Base-by-base conservation (phyloP, 2,113 vertebrate genomes). In the Callopanchax toddi region DNA sequence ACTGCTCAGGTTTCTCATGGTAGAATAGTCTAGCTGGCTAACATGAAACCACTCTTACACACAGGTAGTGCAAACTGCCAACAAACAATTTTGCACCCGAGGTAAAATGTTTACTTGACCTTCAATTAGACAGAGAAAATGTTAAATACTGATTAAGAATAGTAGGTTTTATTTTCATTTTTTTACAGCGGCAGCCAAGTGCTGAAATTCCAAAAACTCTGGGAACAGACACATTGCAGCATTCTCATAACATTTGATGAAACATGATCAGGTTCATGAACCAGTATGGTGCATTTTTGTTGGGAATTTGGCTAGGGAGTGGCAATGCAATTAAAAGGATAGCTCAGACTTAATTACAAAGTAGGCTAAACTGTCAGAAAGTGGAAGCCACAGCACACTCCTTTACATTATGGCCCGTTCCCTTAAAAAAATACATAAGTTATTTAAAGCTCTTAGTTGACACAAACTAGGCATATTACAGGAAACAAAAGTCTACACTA, bases 171-270 rank as follows among this genome's bases (percentile, higher is more conserved):
- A 25, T 46, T 11, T 4, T 71, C 48, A 18, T 46, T 65, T 60
- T n/a, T 67, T 61, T 76, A 69, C 42, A 61, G 32, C 60, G 78
- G 72, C 50, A 71, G 26, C 59, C 58, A 58, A 76, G 51, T 71
- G 54, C 60, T 83, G 62, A 73, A 76, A 91, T 90, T 87, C 77
- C 84, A 69, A 60, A 78, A 78, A 57, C 61, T 81, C 82, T 91
- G 90, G 90, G 89, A 92, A 91, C 80, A 79, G 74, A 79, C 64
- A 26, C 45, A 2, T 22, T 22, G 54, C 18, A 53, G 50, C 62
- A 83, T 89, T 92, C 90, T 88, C 90, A 91, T 81, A 67, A 68
- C 73, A 82, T 83, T 77, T 69, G 72, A 76, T 83, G 84, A 86
- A 91, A 88, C 76, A 71, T 51, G 84, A 90, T 85, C 67, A 88